phyloP scores from a whole-genome alignment of 2,797 vertebrate genomes.

The Ctenosaura bakeri region DNA sequence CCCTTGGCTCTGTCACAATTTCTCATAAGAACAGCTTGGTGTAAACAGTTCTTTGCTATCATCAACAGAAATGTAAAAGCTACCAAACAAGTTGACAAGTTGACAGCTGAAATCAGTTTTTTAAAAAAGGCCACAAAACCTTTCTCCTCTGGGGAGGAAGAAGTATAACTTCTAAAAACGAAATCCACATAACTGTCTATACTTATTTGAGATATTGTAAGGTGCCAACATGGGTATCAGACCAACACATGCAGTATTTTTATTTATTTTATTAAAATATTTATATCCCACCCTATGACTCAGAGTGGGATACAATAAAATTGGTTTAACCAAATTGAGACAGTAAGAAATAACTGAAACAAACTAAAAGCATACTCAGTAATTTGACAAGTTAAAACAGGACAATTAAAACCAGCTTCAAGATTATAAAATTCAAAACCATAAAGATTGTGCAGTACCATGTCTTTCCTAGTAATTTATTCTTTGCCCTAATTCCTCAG shows the following conservation, averaged over 20 bases:
- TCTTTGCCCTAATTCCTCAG: neutral
- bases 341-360: too few relatives aligned
- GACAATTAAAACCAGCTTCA: too few relatives aligned
- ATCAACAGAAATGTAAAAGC: constrained; percentile 2
- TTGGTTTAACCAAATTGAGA: too few relatives aligned
- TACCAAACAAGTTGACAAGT: neutral
- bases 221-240: neutral
- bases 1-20: neutral
- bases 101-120: neutral
- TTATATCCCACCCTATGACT: too few relatives aligned
- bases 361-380: too few relatives aligned
- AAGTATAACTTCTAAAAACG: neutral
- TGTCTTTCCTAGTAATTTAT: neutral
- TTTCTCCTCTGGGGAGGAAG: too few relatives aligned
- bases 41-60: neutral
- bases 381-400: too few relatives aligned
- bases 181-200: neutral
- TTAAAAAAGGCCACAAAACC: constrained; percentile 1
- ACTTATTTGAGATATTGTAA: neutral
- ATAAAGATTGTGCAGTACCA: too few relatives aligned
- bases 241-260: neutral
- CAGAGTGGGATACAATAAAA: too few relatives aligned
- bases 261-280: too few relatives aligned
- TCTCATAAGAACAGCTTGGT: neutral
- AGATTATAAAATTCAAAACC: too few relatives aligned